A percentile compares a stretch with the other conserved stretches of the same genome.
Evolutionary conservation across 2,888 invertebrate species (phyloP).

Genomic region (Mellilla xanthometata): DNA sequence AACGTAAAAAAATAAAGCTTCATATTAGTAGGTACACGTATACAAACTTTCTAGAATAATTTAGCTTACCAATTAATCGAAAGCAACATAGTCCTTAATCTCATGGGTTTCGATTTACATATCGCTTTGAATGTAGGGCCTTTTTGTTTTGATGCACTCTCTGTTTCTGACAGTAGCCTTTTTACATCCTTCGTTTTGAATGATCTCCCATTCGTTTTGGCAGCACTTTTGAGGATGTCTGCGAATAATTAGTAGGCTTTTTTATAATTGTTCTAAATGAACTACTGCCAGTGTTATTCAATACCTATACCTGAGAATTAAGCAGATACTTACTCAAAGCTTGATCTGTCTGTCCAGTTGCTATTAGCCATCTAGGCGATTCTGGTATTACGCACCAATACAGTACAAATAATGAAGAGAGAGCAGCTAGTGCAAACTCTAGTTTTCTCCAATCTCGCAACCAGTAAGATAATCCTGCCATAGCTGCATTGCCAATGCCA

Average conservation of each 20-base stretch:
- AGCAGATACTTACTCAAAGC: constrained; percentile 70
- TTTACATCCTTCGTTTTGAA: constrained; percentile 38
- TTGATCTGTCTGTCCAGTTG: constrained; percentile 73
- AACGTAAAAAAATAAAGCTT: no score
- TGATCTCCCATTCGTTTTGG: constrained; percentile 49
- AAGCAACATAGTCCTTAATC: constrained; percentile 71
- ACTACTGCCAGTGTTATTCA: not conserved
- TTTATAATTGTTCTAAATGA: no score
- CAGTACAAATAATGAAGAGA: constrained; percentile 74
- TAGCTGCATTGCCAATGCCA: constrained; percentile 81
- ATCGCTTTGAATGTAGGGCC: constrained; percentile 65
- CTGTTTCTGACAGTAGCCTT: constrained; percentile 35
- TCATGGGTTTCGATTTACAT: constrained; percentile 73
- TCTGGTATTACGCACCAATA: constrained; percentile 81
- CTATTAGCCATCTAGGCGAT: constrained; percentile 85
- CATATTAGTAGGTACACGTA: no score
- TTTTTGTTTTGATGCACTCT: constrained; percentile 26
- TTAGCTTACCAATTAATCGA: constrained; percentile 80
- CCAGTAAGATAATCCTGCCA: constrained; percentile 82
- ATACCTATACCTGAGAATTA: no score
- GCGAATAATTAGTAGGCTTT: no score
- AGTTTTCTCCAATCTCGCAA: constrained; percentile 84
- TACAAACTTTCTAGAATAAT: no score
- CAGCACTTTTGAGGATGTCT: constrained; percentile 56
- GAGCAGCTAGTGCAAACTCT: constrained; percentile 76